Percentiles rank a stretch among this genome's conserved stretches.
phyloP scores from a whole-genome alignment of 2,797 vertebrate species.

The Epinephelus coioides region DNA sequence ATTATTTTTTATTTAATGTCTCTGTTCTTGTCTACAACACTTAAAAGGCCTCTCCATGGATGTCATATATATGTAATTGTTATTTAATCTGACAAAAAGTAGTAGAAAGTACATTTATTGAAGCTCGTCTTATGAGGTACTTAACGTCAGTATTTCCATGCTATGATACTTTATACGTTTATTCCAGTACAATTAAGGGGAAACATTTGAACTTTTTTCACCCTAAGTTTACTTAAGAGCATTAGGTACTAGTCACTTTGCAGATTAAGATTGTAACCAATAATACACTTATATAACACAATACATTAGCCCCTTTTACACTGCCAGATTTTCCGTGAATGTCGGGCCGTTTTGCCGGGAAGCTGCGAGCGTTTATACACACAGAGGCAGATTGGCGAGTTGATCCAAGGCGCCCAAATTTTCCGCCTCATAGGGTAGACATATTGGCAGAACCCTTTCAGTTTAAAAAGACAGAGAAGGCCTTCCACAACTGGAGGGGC shows the following conservation, averaged over 20 bases:
- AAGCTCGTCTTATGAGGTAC: background rate
- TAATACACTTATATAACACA: background rate
- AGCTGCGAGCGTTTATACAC: too few species aligned
- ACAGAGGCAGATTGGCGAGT: too few species aligned
- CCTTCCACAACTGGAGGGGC: too few species aligned
- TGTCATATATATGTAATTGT: background rate
- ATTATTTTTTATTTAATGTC: background rate
- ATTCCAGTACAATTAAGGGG: background rate
- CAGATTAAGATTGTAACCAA: background rate
- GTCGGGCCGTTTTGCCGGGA: too few species aligned
- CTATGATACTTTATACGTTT: too few species aligned
- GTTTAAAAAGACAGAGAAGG: too few species aligned
- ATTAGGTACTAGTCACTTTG: background rate
- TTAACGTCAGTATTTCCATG: background rate
- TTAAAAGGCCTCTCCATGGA: background rate
- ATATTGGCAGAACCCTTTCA: too few species aligned
- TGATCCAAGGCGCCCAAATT: too few species aligned
- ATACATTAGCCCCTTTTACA: background rate
- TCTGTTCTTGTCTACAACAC: background rate
- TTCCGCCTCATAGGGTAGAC: too few species aligned
- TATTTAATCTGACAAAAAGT: background rate
- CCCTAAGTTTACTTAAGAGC: background rate
- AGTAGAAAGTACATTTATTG: background rate
- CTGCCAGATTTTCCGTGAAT: too few species aligned
- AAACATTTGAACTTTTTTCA: background rate